Conservation (phyloP, 2,888 invertebrate species). For the Stenurella melanura region DNA sequence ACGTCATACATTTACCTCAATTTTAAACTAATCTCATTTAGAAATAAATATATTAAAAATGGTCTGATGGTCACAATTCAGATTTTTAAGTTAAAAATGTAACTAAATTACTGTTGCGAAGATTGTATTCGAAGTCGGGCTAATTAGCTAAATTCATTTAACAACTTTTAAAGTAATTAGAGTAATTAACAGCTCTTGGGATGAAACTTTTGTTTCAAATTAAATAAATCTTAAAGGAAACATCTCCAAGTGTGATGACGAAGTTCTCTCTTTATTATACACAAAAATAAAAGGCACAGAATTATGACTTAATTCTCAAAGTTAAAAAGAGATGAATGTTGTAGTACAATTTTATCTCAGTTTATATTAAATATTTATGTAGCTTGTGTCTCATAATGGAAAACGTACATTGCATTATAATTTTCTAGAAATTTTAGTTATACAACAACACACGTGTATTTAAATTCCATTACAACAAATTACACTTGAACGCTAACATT, state of each 20-base stretch:
- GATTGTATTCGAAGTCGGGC: conserved; percentile 14
- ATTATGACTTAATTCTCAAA: too few relatives aligned
- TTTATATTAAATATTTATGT: neutral
- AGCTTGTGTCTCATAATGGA: neutral
- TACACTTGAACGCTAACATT: neutral
- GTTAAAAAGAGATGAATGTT: too few relatives aligned
- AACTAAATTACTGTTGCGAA: conserved; percentile 5
- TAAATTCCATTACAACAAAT: too few relatives aligned
- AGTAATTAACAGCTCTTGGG: conserved; percentile 27
- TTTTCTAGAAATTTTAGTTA: too few relatives aligned
- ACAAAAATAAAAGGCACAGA: neutral
- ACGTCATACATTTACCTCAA: too few relatives aligned
- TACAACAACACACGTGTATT: too few relatives aligned
- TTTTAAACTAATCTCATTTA: too few relatives aligned
- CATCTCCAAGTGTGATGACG: conserved; percentile 3
- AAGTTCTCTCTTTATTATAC: neutral
- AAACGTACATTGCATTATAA: too few relatives aligned
- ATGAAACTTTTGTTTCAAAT: conserved; percentile 33
- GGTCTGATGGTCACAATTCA: too few relatives aligned
- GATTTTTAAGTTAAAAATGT: neutral
- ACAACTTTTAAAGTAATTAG: conserved; percentile 27
- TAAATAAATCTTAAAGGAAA: conserved; percentile 32
- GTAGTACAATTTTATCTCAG: neutral
- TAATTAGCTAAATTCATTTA: conserved; percentile 28
- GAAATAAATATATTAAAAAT: too few relatives aligned